Evolutionary conservation across 2,797 vertebrate species (phyloP), one percentile per base, ranked within the genome.

Genomic region (Hoplostethus atlanticus): DNA sequence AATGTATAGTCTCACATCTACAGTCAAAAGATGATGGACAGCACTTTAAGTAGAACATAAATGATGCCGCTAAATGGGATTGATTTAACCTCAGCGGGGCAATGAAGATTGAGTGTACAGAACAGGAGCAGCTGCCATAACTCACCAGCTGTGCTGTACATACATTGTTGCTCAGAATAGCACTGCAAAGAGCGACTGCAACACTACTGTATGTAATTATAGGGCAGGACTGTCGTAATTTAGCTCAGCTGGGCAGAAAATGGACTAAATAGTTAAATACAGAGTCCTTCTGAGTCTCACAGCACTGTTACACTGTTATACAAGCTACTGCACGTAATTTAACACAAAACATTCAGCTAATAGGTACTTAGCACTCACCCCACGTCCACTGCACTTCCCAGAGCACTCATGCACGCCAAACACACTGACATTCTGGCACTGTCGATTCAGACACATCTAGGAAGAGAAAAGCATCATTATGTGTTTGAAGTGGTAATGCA

Each of bases 361-460:
- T 31, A 36, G 60, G 59, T 46, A 21, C 36, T 89, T 52, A 76
- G 84, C 53, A 92, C 97, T 97, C 89, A 99, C 98, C 90, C 98
- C 98, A 52, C 95, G 94, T 78, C 95, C 95, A 0, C 94, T 96
- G 93, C 98, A 99, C 85, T 95, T 97, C 25, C 80, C 90, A 0
- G 93, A 94, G 84, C 98, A 99, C 28, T 95, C 95, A 0, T 96
- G 95, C 31, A 99, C 96, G 0, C 96, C 97, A 15, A 99, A 98
- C 59, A 97, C 89, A 5, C 96, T 99, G 68, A 97, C 92, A 34
- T 99, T 99, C 89, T 98, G 97, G 85, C 98, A 99, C 38, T 85
- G 96, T 0, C 98, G 96, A 63, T 98, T 97, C 76, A 99, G 94
- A 76, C 98, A 99, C 83, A 99, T 95, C 98, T 99, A 89, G 0